Base-by-base conservation (phyloP, 2,888 invertebrate genomes). In the Tetragonula carbonaria region DNA sequence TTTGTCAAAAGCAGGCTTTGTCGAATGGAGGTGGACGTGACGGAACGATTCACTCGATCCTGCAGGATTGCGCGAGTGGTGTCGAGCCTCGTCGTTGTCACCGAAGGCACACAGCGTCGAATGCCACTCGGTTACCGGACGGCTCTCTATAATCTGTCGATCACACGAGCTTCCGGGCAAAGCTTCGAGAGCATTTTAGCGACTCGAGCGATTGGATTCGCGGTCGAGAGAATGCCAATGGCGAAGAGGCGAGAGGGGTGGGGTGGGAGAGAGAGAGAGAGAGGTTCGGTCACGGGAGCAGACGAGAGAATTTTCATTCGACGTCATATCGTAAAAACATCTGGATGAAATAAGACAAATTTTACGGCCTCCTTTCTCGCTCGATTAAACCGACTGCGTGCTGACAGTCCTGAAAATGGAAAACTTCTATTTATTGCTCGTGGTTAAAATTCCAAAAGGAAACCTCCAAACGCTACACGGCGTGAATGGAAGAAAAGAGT, bases 61-160 rank as follows among this genome's bases (percentile, higher is more conserved):
- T 55, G 63, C 55, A 83, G 74, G 71, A 86, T 82, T 62, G 63
- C 73, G 71, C 81, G 79, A 76, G 72, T 75, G 78, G 72, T 75
- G 78, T 86, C 80, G 79, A 71, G 63, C 51, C 85, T 72, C 45
- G 23, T 65, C 38, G 45, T 66, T 73, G 81, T 67, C 78, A 71
- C 75, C 53, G 66, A 74, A 50, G 72, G 79, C 70, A 73, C 33
- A 73, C 45, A 67, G 53, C 55, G 71, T 81, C 79, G 86, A 82
- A 77, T 68, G 74, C 78, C 82, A 76, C 86, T 89, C 87, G 82
- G 71, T 73, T 68, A 85, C 78, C 65, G 83, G 87, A 85, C 81
- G 83, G 73, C 81, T 78, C 88, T 89, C 81, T 82, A 83, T 82
- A 85, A 89, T 81, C 88, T 89, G 89, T 89, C 87, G 84, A 84